phyloP scores from a whole-genome alignment of 2,888 invertebrate genomes.

The Cremastinae sp. region DNA sequence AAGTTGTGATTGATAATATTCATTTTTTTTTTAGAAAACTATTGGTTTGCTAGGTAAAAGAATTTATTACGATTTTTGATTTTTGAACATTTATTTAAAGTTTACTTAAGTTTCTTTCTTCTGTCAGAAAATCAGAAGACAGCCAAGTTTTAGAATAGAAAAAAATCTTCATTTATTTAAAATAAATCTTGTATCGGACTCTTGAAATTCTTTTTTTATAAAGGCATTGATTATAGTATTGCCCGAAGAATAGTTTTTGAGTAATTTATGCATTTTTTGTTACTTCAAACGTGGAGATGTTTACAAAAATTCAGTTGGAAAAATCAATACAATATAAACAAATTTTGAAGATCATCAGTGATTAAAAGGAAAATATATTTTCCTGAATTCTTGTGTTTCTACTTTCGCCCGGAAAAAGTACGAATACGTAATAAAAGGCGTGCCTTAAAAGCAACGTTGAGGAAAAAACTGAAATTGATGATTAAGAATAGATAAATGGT shows the following conservation, averaged over 20 bases:
- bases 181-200: too few relatives aligned
- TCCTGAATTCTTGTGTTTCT: conserved; percentile 2
- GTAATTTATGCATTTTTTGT: neutral
- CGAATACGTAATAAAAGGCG: neutral
- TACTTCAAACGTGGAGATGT: neutral
- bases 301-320: too few relatives aligned
- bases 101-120: neutral
- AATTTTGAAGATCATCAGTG: too few relatives aligned
- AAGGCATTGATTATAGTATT: neutral
- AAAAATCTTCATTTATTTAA: too few relatives aligned
- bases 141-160: neutral
- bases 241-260: too few relatives aligned
- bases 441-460: neutral
- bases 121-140: neutral
- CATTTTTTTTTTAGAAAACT: too few relatives aligned
- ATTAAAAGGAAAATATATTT: conserved; percentile 1
- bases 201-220: neutral
- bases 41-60: too few relatives aligned
- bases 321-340: too few relatives aligned
- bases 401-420: too few relatives aligned
- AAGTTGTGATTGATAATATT: too few relatives aligned
- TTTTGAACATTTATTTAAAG: too few relatives aligned
- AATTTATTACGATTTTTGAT: too few relatives aligned
- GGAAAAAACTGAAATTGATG: neutral
- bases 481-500: neutral